phyloP scores from a whole-genome alignment of 2,888 invertebrate genomes.

The Sycophila texana region DNA sequence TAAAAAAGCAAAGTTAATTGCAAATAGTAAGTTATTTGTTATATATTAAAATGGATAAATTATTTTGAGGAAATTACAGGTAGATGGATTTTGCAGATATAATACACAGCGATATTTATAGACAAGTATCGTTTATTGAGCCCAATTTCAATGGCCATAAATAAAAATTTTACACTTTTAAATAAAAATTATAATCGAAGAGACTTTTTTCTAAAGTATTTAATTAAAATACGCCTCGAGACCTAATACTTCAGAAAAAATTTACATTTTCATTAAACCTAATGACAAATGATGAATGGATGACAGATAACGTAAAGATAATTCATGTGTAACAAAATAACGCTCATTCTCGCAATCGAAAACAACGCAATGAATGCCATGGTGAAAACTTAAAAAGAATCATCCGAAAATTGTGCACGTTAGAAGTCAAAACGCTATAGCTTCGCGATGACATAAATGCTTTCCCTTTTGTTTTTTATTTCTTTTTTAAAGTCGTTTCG shows the following conservation, averaged over 20 bases:
- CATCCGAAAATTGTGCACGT: slow-evolving; percentile 55
- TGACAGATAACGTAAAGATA: slow-evolving; percentile 38
- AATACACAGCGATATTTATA: slow-evolving; percentile 49
- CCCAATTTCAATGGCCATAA: slow-evolving; percentile 70
- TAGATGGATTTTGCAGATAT: background rate
- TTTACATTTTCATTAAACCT: slow-evolving; percentile 60
- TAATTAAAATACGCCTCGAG: slow-evolving; percentile 54
- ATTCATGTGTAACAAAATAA: slow-evolving; percentile 34
- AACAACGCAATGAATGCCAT: slow-evolving; percentile 48
- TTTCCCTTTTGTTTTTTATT: slow-evolving; percentile 34
- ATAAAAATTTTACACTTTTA: slow-evolving; percentile 69
- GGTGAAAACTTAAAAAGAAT: slow-evolving; percentile 49
- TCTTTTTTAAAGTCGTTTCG: slow-evolving; percentile 46
- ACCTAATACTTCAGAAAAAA: slow-evolving; percentile 70
- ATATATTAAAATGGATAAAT: background rate
- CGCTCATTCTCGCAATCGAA: slow-evolving; percentile 36
- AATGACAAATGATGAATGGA: slow-evolving; percentile 47
- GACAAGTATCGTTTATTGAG: slow-evolving; percentile 70
- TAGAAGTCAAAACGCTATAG: slow-evolving; percentile 53
- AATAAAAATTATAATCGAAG: slow-evolving; percentile 69
- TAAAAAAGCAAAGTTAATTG: background rate
- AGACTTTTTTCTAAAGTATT: slow-evolving; percentile 66
- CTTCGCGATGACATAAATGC: slow-evolving; percentile 59
- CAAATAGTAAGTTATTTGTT: slow-evolving; percentile 3
- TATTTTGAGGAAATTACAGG: too few relatives aligned